Percentiles rank a stretch among this genome's conserved stretches.
These are phyloP conservation scores for Gymnoscopelus braueri DNA, from an alignment of 2,797 vertebrate species.

Conservation along the genomic window DNA sequence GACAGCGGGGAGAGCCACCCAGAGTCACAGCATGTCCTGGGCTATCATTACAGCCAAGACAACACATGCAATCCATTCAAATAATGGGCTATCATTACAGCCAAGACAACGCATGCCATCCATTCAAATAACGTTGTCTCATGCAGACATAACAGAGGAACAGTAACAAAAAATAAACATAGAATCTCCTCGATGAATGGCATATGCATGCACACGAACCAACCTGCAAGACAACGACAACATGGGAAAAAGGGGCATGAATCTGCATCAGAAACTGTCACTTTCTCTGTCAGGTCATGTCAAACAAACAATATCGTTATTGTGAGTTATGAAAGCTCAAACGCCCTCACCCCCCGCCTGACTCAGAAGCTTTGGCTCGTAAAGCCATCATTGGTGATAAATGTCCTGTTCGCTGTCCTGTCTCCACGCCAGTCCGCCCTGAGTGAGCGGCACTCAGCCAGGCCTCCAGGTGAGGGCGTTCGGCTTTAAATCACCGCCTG, in stretches of 20 bases:
- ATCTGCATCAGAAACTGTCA: neutral
- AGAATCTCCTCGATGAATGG: neutral
- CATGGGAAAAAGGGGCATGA: neutral
- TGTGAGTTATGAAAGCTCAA: slow-evolving; percentile 16
- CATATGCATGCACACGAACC: neutral
- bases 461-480: slow-evolving; percentile 26
- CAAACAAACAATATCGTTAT: slow-evolving; percentile 1
- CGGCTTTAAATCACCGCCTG: slow-evolving; percentile 44
- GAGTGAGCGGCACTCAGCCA: neutral
- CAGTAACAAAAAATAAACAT: neutral
- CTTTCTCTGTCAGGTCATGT: neutral
- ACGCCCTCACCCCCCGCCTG: neutral
- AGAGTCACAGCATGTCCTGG: neutral
- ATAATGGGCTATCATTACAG: slow-evolving; percentile 36
- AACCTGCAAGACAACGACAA: neutral
- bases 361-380: slow-evolving; percentile 18
- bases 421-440: neutral
- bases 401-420: slow-evolving; percentile 7
- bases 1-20: slow-evolving; percentile 16
- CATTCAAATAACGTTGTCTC: slow-evolving; percentile 3
- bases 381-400: slow-evolving; percentile 40
- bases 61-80: slow-evolving; percentile 6
- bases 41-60: neutral
- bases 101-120: neutral
- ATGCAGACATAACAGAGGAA: neutral